These are phyloP conservation scores for Gastracanthus pulcherrimus DNA, from an alignment of 2,888 invertebrate genomes.

Conservation along the genomic window DNA sequence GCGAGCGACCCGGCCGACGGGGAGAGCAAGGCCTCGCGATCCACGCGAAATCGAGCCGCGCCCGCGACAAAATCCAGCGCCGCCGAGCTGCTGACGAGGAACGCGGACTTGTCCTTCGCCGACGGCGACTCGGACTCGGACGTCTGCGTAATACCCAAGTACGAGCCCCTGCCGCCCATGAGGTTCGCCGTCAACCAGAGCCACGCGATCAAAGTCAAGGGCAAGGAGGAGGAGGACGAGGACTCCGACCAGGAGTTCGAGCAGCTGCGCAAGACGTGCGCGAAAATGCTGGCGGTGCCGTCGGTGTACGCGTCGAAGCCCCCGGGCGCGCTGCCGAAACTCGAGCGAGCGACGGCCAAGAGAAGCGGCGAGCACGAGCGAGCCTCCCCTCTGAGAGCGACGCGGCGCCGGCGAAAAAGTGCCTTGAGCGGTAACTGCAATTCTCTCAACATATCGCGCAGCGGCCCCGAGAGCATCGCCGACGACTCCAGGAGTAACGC, in stretches of 20 bases:
- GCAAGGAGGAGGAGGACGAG: background rate
- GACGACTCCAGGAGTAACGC: background rate
- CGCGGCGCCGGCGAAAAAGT: slow-evolving; percentile 13
- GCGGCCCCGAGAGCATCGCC: background rate
- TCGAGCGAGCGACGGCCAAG: background rate
- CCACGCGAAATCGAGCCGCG: background rate
- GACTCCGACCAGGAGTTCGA: slow-evolving; percentile 46
- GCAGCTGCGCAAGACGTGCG: slow-evolving; percentile 1
- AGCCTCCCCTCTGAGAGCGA: background rate
- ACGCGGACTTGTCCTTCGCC: background rate
- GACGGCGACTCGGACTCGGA: slow-evolving; percentile 5
- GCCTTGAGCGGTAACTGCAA: slow-evolving; percentile 15
- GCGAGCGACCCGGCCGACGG: background rate
- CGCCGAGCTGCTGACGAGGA: background rate
- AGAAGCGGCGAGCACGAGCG: background rate
- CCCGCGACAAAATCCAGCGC: background rate
- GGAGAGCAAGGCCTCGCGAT: background rate
- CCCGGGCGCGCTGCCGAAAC: background rate
- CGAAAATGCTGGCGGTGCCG: background rate
- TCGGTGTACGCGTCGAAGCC: background rate
- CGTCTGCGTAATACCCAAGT: slow-evolving; percentile 20
- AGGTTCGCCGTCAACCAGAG: background rate
- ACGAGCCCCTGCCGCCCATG: background rate
- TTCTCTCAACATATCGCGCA: slow-evolving; percentile 5
- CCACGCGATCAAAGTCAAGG: no score